Evolutionary conservation across 2,797 vertebrate species (phyloP), one percentile per base, ranked within the genome.

Genomic region (Microchirus variegatus): DNA sequence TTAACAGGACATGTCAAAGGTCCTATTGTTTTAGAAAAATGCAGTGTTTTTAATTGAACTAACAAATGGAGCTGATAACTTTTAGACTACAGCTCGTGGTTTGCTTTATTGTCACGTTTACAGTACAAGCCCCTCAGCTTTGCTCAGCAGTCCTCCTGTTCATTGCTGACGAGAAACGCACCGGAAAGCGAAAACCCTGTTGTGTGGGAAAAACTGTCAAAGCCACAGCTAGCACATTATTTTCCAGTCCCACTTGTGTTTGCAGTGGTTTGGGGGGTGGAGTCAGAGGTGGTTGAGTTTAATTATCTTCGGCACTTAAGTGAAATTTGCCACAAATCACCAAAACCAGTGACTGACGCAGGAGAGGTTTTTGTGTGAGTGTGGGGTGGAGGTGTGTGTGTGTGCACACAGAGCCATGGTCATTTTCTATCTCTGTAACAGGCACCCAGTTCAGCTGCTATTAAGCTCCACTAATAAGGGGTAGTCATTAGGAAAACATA

Each of bases 401-500:
- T 61, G 45, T 54, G 56, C 42, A 40, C 35, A 67, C 62, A 70
- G 36, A 78, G 47, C 67, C 31, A 52, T 35, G 79, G 77, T 84
- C 73, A 78, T 88, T 84, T 74, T 76, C 58, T 80, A 78, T 71
- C 82, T 79, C 81, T 80, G 84, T 77, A 69, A 84, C 84, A 83
- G 63, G 75, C 79, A 78, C 80, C 82, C 84, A 47, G 80, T 80
- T 87, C 87, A 84, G 82, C 88, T 86, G 82, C 84, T 82, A 81
- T 89, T 79, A 86, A 75, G 80, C 74, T 75, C 46, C 64, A 66
- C 66, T 85, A 87, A 85, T 89, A 81, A 73, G 85, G 5, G 75
- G 74, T 70, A 70, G 84, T 86, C 88, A 91, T 91, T 90, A 92
- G 79, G 67, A 52, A 80, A 78, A 83, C 81, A 90, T 89, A 91